Evolutionary conservation across 2,888 invertebrate genomes (phyloP).

Genomic region (Trypoxylon attenuatum): DNA sequence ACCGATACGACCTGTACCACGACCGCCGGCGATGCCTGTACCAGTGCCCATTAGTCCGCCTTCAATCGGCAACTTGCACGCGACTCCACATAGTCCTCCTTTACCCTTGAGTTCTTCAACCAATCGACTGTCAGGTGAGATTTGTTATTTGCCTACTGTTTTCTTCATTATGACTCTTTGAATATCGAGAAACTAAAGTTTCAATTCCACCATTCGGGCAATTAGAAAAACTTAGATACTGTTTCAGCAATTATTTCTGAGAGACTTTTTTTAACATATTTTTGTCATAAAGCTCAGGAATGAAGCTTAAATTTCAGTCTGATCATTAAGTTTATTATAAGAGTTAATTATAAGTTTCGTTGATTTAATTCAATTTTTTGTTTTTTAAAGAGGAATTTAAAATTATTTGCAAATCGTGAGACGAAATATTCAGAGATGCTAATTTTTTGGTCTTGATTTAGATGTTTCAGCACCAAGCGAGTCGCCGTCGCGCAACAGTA

Average conservation of each 20-base stretch:
- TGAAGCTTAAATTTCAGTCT: too few relatives aligned
- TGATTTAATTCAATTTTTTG: not conserved
- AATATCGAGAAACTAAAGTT: too few relatives aligned
- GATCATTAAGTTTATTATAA: too few relatives aligned
- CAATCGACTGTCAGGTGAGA: conserved; percentile 63
- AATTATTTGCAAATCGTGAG: not conserved
- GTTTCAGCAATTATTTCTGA: too few relatives aligned
- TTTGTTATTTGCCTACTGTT: not conserved
- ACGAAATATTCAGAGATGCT: not conserved
- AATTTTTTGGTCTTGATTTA: conserved; percentile 40
- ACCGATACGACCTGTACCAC: conserved; percentile 68
- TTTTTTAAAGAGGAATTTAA: not conserved
- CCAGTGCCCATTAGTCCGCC: conserved; percentile 60
- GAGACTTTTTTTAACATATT: too few relatives aligned
- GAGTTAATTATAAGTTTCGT: not conserved
- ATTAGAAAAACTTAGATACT: too few relatives aligned
- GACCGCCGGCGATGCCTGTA: conserved; percentile 58
- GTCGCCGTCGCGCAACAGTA: conserved; percentile 74
- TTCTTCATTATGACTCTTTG: too few relatives aligned
- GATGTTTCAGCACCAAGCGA: conserved; percentile 71
- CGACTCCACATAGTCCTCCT: conserved; percentile 63
- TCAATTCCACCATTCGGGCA: not conserved
- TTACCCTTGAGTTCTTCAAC: conserved; percentile 60
- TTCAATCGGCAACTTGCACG: conserved; percentile 42
- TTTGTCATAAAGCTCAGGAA: too few relatives aligned